Conservation (phyloP, 1,140 invertebrate species). For the Leptinotarsa undecemlineata region DNA sequence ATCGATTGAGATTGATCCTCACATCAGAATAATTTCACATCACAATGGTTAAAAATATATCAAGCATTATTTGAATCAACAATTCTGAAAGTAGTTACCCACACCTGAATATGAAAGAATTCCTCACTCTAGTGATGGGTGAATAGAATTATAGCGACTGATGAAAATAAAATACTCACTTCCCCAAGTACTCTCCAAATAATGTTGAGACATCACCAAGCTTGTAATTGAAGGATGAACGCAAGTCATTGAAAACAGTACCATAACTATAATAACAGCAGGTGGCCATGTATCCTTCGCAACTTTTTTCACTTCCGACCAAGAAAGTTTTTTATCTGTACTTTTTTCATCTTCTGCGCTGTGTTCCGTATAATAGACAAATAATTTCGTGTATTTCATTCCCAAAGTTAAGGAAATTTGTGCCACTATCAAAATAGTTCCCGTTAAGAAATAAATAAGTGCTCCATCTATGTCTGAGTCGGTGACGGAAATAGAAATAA, state of each 20-base stretch:
- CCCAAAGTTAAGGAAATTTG: no score
- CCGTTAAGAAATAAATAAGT: slow-evolving; percentile 1
- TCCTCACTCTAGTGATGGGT: no score
- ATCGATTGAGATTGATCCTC: no score
- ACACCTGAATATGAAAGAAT: no score
- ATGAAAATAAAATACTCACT: not conserved
- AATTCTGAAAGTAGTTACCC: no score
- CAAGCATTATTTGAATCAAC: no score
- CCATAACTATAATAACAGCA: not conserved
- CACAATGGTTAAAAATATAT: no score
- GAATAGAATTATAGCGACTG: no score
- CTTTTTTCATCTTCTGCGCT: no score
- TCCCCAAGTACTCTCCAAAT: not conserved
- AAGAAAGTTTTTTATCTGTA: not conserved
- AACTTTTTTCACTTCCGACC: slow-evolving; percentile 6
- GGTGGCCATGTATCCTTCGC: not conserved
- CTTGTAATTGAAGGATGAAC: not conserved
- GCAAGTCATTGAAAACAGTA: not conserved
- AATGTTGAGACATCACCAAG: slow-evolving; percentile 11
- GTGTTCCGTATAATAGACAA: no score
- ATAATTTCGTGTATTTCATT: no score
- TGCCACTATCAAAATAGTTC: not conserved
- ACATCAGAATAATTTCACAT: no score
- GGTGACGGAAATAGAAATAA: slow-evolving; percentile 7
- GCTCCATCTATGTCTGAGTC: not conserved